Base-by-base conservation (phyloP, 2,113 vertebrate species). In the Eulacestoma nigropectus region DNA sequence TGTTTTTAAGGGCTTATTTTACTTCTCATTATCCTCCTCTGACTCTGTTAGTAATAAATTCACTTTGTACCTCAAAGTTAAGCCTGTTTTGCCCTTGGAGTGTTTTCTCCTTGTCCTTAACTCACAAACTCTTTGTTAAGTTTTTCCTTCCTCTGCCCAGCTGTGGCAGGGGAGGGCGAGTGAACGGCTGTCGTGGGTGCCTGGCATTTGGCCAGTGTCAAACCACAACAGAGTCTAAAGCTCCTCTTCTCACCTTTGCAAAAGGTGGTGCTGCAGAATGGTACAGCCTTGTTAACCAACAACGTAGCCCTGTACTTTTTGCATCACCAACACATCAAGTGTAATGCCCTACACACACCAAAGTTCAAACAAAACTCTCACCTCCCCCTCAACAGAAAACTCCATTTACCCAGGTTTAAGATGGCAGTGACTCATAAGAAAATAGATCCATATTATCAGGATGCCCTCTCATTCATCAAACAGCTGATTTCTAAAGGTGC, bases 261-360 rank as follows among this genome's bases (percentile, higher is more conserved):
- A 77, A 50, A 33, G 35, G 4, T 74, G 32, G 14, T n/a, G 15
- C 37, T 62, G 47, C 73, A 70, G 16, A 64, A 55, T 0, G 2
- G 55, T n/a, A 44, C 7, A 69, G 47, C 59, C 50, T 55, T 41
- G 16, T 27, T 27, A 81, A 17, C 26, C 75, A 56, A 3, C 52
- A 81, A 42, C 6, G 10, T 0, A 37, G 19, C 50, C 63, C 52
- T 16, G 13, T 18, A 57, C 26, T 39, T 84, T 57, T 23, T 52
- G 57, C 53, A 76, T 39, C 22, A 78, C 11, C 59, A 39, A 81
- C 15, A 64, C 25, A n/a, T 26, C 3, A 53, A 57, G 23, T 0
- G 2, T 64, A 65, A 82, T 0, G 4, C 18, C 15, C n/a, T 59
- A 33, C 1, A 80, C 1, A 6, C 13, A 69, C 4, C 50, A 39